Percentiles rank a stretch among this genome's conserved stretches.
Conservation (phyloP, 1,140 invertebrate species). For the Zaprionus camerounensis region DNA sequence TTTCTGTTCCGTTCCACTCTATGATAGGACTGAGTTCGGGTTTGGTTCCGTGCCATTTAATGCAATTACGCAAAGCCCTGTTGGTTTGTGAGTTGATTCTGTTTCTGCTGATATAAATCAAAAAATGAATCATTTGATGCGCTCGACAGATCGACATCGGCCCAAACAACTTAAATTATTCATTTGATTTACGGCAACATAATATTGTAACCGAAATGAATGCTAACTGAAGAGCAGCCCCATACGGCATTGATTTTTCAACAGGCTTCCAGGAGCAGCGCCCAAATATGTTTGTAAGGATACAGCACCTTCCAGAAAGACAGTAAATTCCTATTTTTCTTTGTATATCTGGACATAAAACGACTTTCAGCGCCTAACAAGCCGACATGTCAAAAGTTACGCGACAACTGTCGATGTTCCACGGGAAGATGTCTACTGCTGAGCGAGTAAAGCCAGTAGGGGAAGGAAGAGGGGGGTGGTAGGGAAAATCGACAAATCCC, state of each 20-base stretch:
- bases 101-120: slow-evolving; percentile 65
- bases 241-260: slow-evolving; percentile 6
- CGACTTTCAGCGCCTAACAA: slow-evolving; percentile 74
- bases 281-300: background rate
- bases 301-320: slow-evolving; percentile 13
- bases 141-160: slow-evolving; percentile 41
- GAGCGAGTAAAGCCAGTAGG: slow-evolving; percentile 8
- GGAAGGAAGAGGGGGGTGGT: slow-evolving; percentile 11
- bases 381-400: slow-evolving; percentile 73
- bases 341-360: slow-evolving; percentile 61
- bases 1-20: slow-evolving; percentile 9
- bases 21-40: slow-evolving; percentile 52
- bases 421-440: slow-evolving; percentile 18
- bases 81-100: slow-evolving; percentile 23
- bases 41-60: slow-evolving; percentile 79
- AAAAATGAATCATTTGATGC: slow-evolving; percentile 55
- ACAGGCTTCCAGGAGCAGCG: background rate
- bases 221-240: background rate
- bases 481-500: slow-evolving; percentile 21
- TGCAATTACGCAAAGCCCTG: slow-evolving; percentile 72
- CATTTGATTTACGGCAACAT: slow-evolving; percentile 39
- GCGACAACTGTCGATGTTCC: slow-evolving; percentile 67
- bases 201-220: slow-evolving; percentile 23
- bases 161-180: slow-evolving; percentile 27
- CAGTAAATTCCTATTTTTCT: slow-evolving; percentile 3